Conservation (phyloP, 2,113 vertebrate genomes). For the Tachuris rubrigastra region DNA sequence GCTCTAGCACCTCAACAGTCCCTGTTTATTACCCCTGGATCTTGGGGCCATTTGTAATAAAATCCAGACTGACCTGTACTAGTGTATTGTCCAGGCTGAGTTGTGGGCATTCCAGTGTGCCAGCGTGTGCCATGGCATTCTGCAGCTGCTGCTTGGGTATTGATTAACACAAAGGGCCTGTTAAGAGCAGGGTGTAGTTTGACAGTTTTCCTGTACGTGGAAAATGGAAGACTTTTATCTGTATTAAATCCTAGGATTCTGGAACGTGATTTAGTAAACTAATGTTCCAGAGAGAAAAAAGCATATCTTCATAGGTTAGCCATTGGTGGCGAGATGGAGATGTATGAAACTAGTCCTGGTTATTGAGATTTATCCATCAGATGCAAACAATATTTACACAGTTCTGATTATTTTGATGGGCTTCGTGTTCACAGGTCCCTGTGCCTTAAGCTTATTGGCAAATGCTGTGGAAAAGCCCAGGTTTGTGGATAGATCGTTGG, state of each 20-base stretch:
- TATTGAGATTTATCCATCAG: not conserved
- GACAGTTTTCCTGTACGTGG: not conserved
- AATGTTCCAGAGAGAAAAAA: not conserved
- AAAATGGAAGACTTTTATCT: not conserved
- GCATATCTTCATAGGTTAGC: not conserved
- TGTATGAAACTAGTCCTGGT: not conserved
- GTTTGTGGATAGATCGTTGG: not conserved
- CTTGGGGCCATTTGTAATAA: not conserved
- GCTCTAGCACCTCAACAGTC: not conserved
- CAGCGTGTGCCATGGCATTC: not conserved
- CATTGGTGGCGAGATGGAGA: not conserved
- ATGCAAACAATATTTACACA: not conserved
- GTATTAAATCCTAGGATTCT: not conserved
- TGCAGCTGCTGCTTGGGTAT: not conserved
- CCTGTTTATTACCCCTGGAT: not conserved
- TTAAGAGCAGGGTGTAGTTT: not conserved
- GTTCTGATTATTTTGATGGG: not conserved
- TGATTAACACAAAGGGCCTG: not conserved
- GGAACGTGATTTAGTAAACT: not conserved
- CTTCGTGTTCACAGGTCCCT: not conserved
- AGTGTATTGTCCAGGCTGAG: not conserved
- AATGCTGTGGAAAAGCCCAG: not conserved
- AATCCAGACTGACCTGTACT: not conserved
- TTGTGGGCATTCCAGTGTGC: not conserved
- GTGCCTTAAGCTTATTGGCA: not conserved